These are phyloP conservation scores for Mystacides longicornis DNA, from an alignment of 2,888 invertebrate species.

Conservation along the genomic window DNA sequence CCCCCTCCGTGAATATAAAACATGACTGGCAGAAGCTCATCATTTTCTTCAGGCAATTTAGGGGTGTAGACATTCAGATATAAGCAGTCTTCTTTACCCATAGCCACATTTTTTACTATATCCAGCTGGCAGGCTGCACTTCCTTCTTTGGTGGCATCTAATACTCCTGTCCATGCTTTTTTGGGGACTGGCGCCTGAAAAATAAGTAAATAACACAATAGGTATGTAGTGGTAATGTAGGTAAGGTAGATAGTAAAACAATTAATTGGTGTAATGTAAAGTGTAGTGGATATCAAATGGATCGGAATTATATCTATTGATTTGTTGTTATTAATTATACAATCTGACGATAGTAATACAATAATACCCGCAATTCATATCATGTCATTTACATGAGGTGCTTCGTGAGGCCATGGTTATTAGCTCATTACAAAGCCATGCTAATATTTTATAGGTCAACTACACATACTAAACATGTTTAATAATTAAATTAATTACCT, in stretches of 20 bases:
- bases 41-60: constrained; percentile 31
- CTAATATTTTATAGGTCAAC: no score
- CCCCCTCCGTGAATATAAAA: constrained; percentile 48
- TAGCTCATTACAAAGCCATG: no score
- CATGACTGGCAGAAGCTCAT: constrained; percentile 36
- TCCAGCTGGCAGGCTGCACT: constrained; percentile 30
- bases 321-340: not conserved
- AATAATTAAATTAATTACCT: no score
- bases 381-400: no score
- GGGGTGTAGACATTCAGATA: constrained; percentile 42
- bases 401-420: no score
- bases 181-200: constrained; percentile 37
- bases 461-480: no score
- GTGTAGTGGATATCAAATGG: no score
- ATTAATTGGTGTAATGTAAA: no score
- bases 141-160: constrained; percentile 42
- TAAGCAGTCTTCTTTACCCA: constrained; percentile 43
- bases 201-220: not conserved
- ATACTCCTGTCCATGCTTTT: constrained; percentile 40
- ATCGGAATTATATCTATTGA: not conserved
- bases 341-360: no score
- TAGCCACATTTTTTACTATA: constrained; percentile 22
- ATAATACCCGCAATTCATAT: no score
- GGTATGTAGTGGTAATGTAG: not conserved
- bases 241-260: not conserved